A percentile compares a stretch with the other conserved stretches of the same genome.
phyloP scores from a whole-genome alignment of 2,797 vertebrate genomes.

The Phalanger gymnotis region DNA sequence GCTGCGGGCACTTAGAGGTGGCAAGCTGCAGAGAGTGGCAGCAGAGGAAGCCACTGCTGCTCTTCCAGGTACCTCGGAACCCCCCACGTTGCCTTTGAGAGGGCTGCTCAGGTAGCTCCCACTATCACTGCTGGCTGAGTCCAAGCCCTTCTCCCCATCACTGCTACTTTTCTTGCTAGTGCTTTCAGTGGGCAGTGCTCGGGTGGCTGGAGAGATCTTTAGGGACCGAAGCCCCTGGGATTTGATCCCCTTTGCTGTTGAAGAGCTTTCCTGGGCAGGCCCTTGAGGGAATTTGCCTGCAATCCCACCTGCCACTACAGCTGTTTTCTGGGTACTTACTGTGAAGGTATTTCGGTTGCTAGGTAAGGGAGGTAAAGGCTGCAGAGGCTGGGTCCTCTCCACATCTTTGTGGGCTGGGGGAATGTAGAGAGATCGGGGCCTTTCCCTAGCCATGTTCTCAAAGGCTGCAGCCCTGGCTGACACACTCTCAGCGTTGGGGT shows the following conservation, averaged over 20 bases:
- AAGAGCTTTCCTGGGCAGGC: slow-evolving; percentile 57
- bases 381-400: slow-evolving; percentile 65
- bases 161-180: slow-evolving; percentile 74
- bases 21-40: slow-evolving; percentile 77
- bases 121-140: slow-evolving; percentile 83
- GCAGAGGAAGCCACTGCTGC: slow-evolving; percentile 61
- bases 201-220: slow-evolving; percentile 72
- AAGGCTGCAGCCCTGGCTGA: slow-evolving; percentile 82
- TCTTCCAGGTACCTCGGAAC: slow-evolving; percentile 35
- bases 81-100: slow-evolving; percentile 78
- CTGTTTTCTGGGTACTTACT: slow-evolving; percentile 69
- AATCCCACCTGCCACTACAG: slow-evolving; percentile 54
- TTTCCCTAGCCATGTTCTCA: slow-evolving; percentile 81
- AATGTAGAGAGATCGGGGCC: slow-evolving; percentile 76
- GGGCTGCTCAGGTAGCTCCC: slow-evolving; percentile 94
- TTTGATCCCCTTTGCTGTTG: slow-evolving; percentile 58
- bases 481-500: slow-evolving; percentile 76
- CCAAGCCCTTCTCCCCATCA: slow-evolving; percentile 72
- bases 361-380: slow-evolving; percentile 66
- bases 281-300: slow-evolving; percentile 72
- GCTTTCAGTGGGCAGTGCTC: slow-evolving; percentile 51
- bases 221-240: slow-evolving; percentile 69
- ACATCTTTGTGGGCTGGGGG: slow-evolving; percentile 62
- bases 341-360: slow-evolving; percentile 84
- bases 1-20: slow-evolving; percentile 75